These are phyloP conservation scores for Platichthys stellatus DNA, from an alignment of 2,113 vertebrate genomes.

Conservation along the genomic window DNA sequence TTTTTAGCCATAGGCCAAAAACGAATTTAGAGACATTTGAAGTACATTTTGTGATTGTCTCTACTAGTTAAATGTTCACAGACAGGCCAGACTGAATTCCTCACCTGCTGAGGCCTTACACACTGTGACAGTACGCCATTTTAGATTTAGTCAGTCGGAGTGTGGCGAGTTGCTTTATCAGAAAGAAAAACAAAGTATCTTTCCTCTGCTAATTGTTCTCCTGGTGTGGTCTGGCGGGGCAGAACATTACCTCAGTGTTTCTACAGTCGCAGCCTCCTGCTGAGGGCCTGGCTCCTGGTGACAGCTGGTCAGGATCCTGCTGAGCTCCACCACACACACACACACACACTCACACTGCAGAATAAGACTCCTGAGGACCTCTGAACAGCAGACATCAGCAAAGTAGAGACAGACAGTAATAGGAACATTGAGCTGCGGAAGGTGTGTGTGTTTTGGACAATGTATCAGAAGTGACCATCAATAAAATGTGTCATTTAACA, in stretches of 20 bases:
- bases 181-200: not conserved
- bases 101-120: not conserved
- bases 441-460: not conserved
- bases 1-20: not conserved
- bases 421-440: not conserved
- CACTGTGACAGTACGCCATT: not conserved
- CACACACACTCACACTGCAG: not conserved
- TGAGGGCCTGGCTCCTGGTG: slow-evolving; percentile 37
- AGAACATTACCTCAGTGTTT: slow-evolving; percentile 36
- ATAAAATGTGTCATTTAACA: no score
- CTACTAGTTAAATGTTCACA: no score
- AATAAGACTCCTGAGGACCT: not conserved
- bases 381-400: not conserved
- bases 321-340: slow-evolving; percentile 44
- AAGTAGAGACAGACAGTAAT: not conserved
- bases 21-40: not conserved
- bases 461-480: not conserved
- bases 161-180: not conserved
- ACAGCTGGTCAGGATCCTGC: slow-evolving; percentile 70
- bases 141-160: not conserved
- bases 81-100: no score
- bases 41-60: not conserved
- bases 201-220: slow-evolving; percentile 11
- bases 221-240: slow-evolving; percentile 60
- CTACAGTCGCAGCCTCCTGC: slow-evolving; percentile 53